Percentiles rank a stretch among this genome's conserved stretches.
Conservation (phyloP, 1,140 invertebrate species). For the Heliothis subflexa region DNA sequence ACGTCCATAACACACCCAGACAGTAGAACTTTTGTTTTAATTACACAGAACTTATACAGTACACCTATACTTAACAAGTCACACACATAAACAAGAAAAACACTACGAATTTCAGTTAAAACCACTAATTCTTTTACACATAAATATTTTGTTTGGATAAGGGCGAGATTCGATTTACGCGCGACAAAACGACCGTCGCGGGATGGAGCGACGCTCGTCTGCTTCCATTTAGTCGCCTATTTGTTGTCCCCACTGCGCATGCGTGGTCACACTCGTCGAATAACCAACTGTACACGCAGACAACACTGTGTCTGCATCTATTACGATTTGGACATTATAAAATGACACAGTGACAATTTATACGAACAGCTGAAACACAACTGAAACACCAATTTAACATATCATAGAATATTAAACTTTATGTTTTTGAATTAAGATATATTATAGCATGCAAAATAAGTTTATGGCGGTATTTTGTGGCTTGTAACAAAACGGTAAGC, state of each 20-base stretch:
- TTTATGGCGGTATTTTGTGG: not conserved
- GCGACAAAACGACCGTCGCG: slow-evolving; percentile 18
- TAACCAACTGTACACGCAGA: slow-evolving; percentile 17
- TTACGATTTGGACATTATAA: slow-evolving; percentile 20
- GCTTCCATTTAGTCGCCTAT: not conserved
- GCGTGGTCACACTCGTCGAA: slow-evolving; percentile 13
- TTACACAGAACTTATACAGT: slow-evolving; percentile 26
- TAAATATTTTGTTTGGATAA: slow-evolving; percentile 36
- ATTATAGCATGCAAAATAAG: not conserved
- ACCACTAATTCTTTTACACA: slow-evolving; percentile 16
- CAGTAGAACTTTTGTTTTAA: slow-evolving; percentile 1
- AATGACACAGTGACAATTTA: slow-evolving; percentile 13
- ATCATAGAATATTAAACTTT: not conserved
- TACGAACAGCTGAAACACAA: slow-evolving; percentile 11
- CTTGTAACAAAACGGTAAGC: slow-evolving; percentile 13
- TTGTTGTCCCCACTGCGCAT: slow-evolving; percentile 13
- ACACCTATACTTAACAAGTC: slow-evolving; percentile 7
- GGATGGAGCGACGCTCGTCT: slow-evolving; percentile 14
- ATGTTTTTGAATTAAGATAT: not conserved
- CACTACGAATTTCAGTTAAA: slow-evolving; percentile 1
- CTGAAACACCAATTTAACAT: not conserved
- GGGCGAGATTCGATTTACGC: slow-evolving; percentile 5
- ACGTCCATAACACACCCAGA: slow-evolving; percentile 26
- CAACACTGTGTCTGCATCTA: slow-evolving; percentile 21
- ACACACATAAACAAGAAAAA: not conserved